A percentile compares a stretch with the other conserved stretches of the same genome.
Conservation (phyloP, 92 coral and sea anemone species). For the Palythoa grandiflora region DNA sequence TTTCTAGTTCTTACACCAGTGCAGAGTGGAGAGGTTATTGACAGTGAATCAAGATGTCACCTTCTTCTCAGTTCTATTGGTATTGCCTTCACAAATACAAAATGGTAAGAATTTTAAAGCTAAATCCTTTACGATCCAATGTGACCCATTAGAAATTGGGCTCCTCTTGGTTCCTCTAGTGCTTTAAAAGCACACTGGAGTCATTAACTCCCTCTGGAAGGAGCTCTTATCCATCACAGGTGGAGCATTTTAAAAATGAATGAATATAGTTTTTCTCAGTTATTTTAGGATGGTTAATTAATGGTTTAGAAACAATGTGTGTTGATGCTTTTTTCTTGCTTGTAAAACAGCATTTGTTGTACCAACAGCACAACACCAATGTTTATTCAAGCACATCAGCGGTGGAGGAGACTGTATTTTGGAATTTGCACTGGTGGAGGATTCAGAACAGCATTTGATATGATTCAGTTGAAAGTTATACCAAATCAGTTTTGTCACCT, state of each 20-base stretch:
- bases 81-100: constrained; percentile 89
- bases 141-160: too few species aligned
- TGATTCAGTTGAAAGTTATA: constrained; percentile 82
- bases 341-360: background rate
- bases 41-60: constrained; percentile 92
- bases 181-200: too few species aligned
- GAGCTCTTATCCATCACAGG: too few species aligned
- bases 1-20: constrained; percentile 90
- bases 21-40: constrained; percentile 79
- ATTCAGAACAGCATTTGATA: constrained; percentile 91
- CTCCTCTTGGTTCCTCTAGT: too few species aligned
- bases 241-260: background rate
- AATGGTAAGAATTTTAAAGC: constrained; percentile 71
- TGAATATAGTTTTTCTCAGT: too few species aligned
- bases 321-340: too few species aligned
- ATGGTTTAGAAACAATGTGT: too few species aligned
- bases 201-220: too few species aligned
- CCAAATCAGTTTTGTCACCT: constrained; percentile 90
- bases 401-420: constrained; percentile 92
- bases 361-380: constrained; percentile 80
- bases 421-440: constrained; percentile 96
- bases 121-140: too few species aligned
- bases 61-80: constrained; percentile 92
- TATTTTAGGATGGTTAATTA: too few species aligned
- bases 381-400: constrained; percentile 89